Evolutionary conservation across 1,140 invertebrate species (phyloP).

Genomic region (Diorhabda carinulata): DNA sequence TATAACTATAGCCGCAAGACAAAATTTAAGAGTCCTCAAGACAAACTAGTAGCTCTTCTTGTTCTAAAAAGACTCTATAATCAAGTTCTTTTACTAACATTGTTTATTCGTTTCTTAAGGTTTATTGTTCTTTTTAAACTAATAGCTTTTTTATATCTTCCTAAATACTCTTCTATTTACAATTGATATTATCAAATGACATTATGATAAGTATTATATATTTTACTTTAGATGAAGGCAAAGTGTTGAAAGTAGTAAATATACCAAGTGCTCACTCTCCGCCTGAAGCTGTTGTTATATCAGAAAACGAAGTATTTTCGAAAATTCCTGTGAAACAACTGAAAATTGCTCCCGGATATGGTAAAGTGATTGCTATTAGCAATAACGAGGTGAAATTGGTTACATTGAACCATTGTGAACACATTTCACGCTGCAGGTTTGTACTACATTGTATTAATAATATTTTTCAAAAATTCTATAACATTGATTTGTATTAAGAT

Average conservation of each 20-base stretch:
- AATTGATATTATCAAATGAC: too few species aligned
- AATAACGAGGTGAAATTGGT: constrained; percentile 82
- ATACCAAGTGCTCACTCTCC: constrained; percentile 57
- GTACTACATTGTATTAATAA: constrained; percentile 9
- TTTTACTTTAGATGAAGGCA: constrained; percentile 72
- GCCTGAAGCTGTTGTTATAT: constrained; percentile 73
- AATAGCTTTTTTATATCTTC: too few species aligned
- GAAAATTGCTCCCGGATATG: constrained; percentile 60
- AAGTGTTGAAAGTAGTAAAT: constrained; percentile 89
- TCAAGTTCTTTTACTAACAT: too few species aligned
- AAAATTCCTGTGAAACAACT: constrained; percentile 67
- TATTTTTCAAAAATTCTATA: too few species aligned
- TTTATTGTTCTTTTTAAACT: too few species aligned
- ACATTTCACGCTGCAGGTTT: constrained; percentile 65
- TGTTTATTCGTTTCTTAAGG: too few species aligned
- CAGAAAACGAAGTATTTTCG: constrained; percentile 75
- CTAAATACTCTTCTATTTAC: too few species aligned
- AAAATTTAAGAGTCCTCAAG: too few species aligned
- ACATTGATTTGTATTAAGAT: too few species aligned
- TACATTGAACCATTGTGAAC: constrained; percentile 79
- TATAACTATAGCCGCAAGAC: too few species aligned
- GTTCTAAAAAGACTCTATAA: too few species aligned
- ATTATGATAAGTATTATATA: background rate
- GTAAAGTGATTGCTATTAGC: constrained; percentile 86
- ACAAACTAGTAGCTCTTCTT: too few species aligned